Conservation (phyloP, 1,140 invertebrate species). For the Philopotamus ludificatus region DNA sequence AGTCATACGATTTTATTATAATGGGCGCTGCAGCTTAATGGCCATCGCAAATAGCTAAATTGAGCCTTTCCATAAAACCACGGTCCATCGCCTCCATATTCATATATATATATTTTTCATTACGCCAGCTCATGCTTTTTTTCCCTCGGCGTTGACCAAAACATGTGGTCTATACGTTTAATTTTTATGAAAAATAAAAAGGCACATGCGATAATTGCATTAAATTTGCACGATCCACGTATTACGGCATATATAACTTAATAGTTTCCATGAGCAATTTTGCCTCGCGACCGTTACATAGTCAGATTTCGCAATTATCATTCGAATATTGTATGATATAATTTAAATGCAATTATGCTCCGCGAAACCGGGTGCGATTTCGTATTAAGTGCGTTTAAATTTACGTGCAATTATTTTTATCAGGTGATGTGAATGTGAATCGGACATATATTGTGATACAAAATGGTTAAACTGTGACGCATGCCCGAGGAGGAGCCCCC, state of each 20-base stretch:
- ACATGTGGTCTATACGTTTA: too few species aligned
- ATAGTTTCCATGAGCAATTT: too few species aligned
- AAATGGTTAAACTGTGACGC: neutral
- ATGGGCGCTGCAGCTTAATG: too few species aligned
- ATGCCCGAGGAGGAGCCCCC: neutral
- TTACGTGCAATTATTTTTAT: neutral
- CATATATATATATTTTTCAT: neutral
- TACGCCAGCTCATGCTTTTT: too few species aligned
- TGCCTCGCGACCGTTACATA: neutral
- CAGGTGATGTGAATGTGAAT: neutral
- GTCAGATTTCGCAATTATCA: neutral
- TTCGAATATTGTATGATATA: neutral
- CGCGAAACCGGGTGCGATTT: neutral
- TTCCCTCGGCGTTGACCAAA: too few species aligned
- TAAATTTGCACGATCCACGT: too few species aligned
- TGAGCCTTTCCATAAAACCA: neutral
- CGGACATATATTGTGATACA: too few species aligned
- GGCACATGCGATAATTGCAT: too few species aligned
- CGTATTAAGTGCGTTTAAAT: neutral
- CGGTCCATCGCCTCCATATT: neutral
- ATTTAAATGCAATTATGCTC: neutral
- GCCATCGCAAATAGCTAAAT: too few species aligned
- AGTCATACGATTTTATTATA: too few species aligned
- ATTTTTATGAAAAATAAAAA: too few species aligned
- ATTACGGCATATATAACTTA: too few species aligned